Evolutionary conservation across 2,888 invertebrate species (phyloP), one percentile per base, ranked within the genome.

Genomic region (Eretmocerus hayati): DNA sequence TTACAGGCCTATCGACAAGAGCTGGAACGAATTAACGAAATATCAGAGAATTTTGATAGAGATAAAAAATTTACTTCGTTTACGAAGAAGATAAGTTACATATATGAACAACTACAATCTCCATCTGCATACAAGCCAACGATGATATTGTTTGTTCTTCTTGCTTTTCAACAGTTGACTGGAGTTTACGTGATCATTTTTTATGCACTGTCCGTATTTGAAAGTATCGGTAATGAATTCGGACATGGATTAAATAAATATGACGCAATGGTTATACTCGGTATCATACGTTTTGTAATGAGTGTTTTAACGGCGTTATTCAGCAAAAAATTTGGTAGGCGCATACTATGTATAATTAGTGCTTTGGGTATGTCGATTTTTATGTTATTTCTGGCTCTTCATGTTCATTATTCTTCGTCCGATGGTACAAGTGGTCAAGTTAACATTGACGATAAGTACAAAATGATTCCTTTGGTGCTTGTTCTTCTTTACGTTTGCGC

Each of bases 151-250:
- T 50, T 74, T 1, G 32, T 71, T 2, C 54, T 79, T 20, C 75
- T 80, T 55, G 31, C 77, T 5, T 67, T 79, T 20, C 81, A 81
- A 65, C 81, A 81, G 63, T 57, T 77, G 1, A 75, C 78, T 2
- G 79, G 79, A 5, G 73, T 73, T 2, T 81, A 80, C 59, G 76
- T 77, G 1, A 72, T 80, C 2, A 76, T 80, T 45, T 79, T 80
- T 60, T 80, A 80, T 57, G 77, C 79, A 0, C 73, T 78, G 5
- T 75, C 76, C 20, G 62, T 79, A 16, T 77, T 79, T 55, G 62
- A 71, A 23, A 64, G 73, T 53, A 66, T 78, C 23, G 75, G 75
- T 2, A 74, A 73, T 0, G 58, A 67, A 35, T 74, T 74, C 49
- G 69, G 71, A 11, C 62, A 54, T 20, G 73, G 72, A 19, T 61